A percentile compares a stretch with the other conserved stretches of the same genome.
phyloP scores from a whole-genome alignment of 2,113 vertebrate genomes.

The Syngnathus typhle region DNA sequence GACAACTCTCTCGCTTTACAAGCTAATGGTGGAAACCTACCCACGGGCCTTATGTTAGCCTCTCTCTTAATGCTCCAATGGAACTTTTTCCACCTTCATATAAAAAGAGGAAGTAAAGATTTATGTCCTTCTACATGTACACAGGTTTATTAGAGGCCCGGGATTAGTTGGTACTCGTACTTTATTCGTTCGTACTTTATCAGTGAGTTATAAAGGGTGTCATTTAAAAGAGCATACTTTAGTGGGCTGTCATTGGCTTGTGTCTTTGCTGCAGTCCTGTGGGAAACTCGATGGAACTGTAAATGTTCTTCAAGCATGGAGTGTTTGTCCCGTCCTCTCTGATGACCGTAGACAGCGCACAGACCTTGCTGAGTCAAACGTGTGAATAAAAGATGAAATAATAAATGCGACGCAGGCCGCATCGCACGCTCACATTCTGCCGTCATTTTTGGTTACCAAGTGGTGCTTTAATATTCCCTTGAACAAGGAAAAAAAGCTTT shows the following conservation, averaged over 20 bases:
- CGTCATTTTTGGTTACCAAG: slow-evolving; percentile 14
- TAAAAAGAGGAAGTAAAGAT: slow-evolving; percentile 64
- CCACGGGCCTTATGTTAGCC: slow-evolving; percentile 26
- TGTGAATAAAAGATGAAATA: slow-evolving; percentile 54
- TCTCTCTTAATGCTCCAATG: slow-evolving; percentile 13
- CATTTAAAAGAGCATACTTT: slow-evolving; percentile 54
- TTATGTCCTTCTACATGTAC: slow-evolving; percentile 44
- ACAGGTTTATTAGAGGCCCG: slow-evolving; percentile 42
- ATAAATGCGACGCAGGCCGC: slow-evolving; percentile 24
- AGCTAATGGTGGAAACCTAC: slow-evolving; percentile 39
- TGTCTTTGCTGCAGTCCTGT: slow-evolving; percentile 59
- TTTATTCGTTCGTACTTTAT: background rate
- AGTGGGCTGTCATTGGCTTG: slow-evolving; percentile 36
- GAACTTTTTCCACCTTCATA: slow-evolving; percentile 53
- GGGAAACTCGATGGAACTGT: slow-evolving; percentile 59
- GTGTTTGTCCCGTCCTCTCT: slow-evolving; percentile 27
- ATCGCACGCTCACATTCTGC: slow-evolving; percentile 24
- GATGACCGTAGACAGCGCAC: slow-evolving; percentile 34
- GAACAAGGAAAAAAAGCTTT: slow-evolving; percentile 5
- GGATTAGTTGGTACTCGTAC: background rate
- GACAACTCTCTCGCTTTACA: slow-evolving; percentile 41
- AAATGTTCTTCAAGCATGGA: slow-evolving; percentile 36
- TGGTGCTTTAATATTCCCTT: background rate
- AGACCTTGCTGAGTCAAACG: slow-evolving; percentile 41
- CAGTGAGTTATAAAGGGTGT: slow-evolving; percentile 59